These are phyloP conservation scores for Phortica variegata DNA, from an alignment of 1,140 invertebrate species.

Conservation along the genomic window DNA sequence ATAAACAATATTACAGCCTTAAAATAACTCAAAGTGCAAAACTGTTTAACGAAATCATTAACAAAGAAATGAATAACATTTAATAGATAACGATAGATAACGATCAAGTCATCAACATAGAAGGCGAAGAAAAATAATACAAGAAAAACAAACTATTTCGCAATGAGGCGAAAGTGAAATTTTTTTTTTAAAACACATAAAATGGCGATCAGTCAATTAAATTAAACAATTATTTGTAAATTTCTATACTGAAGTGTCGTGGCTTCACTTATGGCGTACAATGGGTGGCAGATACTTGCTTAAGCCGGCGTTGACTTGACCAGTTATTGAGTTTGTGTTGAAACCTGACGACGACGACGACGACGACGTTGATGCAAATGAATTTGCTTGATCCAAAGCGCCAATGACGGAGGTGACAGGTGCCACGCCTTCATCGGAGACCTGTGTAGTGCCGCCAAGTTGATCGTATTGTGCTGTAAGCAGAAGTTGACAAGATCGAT, in stretches of 20 bases:
- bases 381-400: conserved; percentile 34
- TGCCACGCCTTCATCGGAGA: conserved; percentile 49
- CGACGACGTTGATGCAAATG: no score
- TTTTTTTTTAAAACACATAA: background rate
- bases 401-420: conserved; percentile 51
- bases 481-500: no score
- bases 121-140: no score
- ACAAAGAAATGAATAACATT: no score
- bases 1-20: no score
- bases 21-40: no score
- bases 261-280: conserved; percentile 13
- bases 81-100: no score
- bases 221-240: conserved; percentile 3
- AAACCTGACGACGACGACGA: no score
- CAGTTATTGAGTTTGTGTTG: no score
- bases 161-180: background rate
- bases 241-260: conserved; percentile 14
- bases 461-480: conserved; percentile 52
- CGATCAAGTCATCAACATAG: no score
- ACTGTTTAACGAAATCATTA: no score
- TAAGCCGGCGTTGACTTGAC: background rate
- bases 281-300: conserved; percentile 38
- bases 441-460: conserved; percentile 47
- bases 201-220: conserved; percentile 19
- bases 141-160: no score